Evolutionary conservation across 2,113 vertebrate species (phyloP), one percentile per base, ranked within the genome.

Genomic region (Megalops atlanticus): DNA sequence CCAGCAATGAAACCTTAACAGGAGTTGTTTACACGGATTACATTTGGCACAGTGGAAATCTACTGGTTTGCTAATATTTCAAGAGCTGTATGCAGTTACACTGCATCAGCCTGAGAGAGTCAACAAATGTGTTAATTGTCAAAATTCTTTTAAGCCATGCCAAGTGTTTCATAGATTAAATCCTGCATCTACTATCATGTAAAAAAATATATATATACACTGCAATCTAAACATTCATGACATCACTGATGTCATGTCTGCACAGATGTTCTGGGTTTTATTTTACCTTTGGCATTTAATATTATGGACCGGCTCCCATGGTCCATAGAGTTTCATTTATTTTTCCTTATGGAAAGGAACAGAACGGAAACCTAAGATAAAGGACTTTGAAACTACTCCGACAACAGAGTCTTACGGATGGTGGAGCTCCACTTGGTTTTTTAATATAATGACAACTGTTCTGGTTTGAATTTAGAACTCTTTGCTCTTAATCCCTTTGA

Each of bases 321-420:
- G 85, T 83, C 89, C 81, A 81, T 83, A 82, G 83, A 82, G 86
- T 88, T 87, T 87, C 85, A 90, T 82, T 85, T 84, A 81, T 77
- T 41, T 82, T 64, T 80, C 87, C 84, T 89, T 89, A 85, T 72
- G 45, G 82, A 87, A 84, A 73, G 80, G 85, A 77, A 85, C 83
- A 18, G 84, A 87, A 90, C 87, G 88, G 88, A 87, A 91, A 89
- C 85, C 68, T 83, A 82, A 89, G 90, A 89, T 40, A 78, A 80
- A 87, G 58, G 80, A 64, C 86, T 85, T 87, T 88, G 87, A 88
- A 83, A 79, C 80, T 88, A 87, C 86, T 85, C 84, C 1, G 68
- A 90, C 87, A 64, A 21, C 49, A 31, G 8, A 86, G 47, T 78
- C 85, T 83, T n/a, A 64, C 58, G 11, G 11, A n/a, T 83, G 49